Conservation (phyloP, 2,888 invertebrate genomes). For the Ormia ochracea region DNA sequence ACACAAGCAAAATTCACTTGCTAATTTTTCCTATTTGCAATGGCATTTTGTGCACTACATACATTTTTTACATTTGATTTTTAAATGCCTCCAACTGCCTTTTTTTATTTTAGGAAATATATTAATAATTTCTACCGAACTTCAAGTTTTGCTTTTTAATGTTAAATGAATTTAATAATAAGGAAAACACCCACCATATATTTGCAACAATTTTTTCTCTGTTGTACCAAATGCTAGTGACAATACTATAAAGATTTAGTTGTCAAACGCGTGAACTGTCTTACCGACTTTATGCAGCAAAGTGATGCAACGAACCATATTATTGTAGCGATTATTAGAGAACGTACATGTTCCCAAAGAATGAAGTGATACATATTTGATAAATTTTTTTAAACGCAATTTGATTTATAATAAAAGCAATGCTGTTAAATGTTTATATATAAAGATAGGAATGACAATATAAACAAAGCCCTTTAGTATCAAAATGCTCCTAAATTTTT, state of each 20-base stretch:
- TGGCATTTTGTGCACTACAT: constrained; percentile 52
- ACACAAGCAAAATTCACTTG: constrained; percentile 49
- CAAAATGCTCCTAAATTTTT: too few species aligned
- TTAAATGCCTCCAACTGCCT: too few species aligned
- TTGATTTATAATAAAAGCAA: too few species aligned
- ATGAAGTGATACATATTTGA: too few species aligned
- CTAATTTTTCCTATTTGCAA: constrained; percentile 48
- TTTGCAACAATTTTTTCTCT: constrained; percentile 39
- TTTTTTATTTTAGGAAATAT: too few species aligned
- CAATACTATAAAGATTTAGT: neutral
- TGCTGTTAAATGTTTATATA: too few species aligned
- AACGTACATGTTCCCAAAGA: too few species aligned
- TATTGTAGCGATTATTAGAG: neutral
- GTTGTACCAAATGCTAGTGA: constrained; percentile 30
- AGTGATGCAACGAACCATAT: neutral
- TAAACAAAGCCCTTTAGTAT: too few species aligned
- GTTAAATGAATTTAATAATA: neutral
- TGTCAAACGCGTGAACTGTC: neutral
- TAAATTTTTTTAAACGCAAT: too few species aligned
- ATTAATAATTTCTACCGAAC: too few species aligned
- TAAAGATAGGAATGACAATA: too few species aligned
- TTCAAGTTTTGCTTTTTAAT: too few species aligned
- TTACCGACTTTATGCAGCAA: neutral
- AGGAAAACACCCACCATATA: constrained; percentile 53
- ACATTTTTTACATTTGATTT: constrained; percentile 42